Percentiles rank a stretch among this genome's conserved stretches.
Evolutionary conservation across 2,888 invertebrate species (phyloP).

Genomic region (Morinoia aosen): DNA sequence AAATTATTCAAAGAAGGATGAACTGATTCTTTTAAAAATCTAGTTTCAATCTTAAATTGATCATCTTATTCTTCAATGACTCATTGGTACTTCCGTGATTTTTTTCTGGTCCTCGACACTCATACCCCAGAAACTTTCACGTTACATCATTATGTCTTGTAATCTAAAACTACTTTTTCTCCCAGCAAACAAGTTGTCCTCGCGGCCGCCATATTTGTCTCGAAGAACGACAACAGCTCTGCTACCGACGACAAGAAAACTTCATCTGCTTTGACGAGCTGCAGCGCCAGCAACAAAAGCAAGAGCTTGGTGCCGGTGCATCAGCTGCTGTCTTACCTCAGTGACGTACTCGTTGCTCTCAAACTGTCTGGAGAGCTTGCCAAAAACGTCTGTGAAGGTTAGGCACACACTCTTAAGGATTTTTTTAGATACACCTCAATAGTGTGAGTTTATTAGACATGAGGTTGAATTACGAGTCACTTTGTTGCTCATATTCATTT

Average conservation of each 20-base stretch:
- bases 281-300: not conserved
- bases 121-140: not conserved
- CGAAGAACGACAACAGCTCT: not conserved
- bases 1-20: too few relatives aligned
- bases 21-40: too few relatives aligned
- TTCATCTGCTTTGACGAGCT: not conserved
- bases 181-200: conserved; percentile 71
- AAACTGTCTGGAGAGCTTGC: conserved; percentile 69
- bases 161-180: not conserved
- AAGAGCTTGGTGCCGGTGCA: conserved; percentile 75
- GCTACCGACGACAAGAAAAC: not conserved
- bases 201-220: not conserved
- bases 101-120: not conserved
- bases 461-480: not conserved
- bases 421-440: conserved; percentile 55
- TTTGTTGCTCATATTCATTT: too few relatives aligned
- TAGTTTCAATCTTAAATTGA: too few relatives aligned
- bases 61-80: too few relatives aligned
- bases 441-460: not conserved
- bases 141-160: not conserved
- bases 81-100: not conserved
- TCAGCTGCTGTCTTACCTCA: conserved; percentile 86
- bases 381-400: conserved; percentile 68
- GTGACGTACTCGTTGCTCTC: conserved; percentile 80
- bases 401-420: conserved; percentile 52